Conservation (phyloP, 2,888 invertebrate species). For the Conistra vaccinii region DNA sequence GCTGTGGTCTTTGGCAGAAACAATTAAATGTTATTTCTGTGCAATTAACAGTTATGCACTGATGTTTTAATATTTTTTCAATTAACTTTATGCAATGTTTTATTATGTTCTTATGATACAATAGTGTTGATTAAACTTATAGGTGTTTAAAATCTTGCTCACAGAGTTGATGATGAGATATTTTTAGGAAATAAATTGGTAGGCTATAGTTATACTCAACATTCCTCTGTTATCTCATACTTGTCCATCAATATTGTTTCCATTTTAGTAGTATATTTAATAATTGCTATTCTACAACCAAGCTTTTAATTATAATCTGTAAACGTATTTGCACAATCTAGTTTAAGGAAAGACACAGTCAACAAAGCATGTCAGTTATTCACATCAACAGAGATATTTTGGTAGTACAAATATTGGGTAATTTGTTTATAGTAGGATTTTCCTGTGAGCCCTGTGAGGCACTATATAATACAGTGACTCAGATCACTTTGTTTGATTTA, state of each 20-base stretch:
- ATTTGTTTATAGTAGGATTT: constrained; percentile 26
- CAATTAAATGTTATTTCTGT: not conserved
- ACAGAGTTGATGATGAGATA: not conserved
- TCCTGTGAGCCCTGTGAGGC: constrained; percentile 11
- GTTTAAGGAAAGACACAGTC: not conserved
- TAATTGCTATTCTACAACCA: not conserved
- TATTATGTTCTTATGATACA: not conserved
- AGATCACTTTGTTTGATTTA: constrained; percentile 23
- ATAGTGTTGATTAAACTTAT: not conserved
- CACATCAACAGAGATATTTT: constrained; percentile 21
- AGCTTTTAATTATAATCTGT: not conserved
- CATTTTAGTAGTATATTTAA: no score
- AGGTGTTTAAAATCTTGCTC: not conserved
- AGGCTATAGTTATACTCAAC: not conserved
- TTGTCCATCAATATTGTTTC: not conserved
- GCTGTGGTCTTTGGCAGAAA: not conserved
- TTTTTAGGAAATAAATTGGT: not conserved
- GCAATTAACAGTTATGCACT: not conserved
- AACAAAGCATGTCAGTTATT: constrained; percentile 19
- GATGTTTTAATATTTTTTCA: not conserved
- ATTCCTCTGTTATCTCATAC: not conserved
- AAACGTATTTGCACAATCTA: not conserved
- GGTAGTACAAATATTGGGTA: constrained; percentile 23
- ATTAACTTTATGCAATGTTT: not conserved
- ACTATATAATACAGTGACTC: constrained; percentile 20